phyloP scores from a whole-genome alignment of 2,797 vertebrate species.

The Microctenopoma steveboyesi region DNA sequence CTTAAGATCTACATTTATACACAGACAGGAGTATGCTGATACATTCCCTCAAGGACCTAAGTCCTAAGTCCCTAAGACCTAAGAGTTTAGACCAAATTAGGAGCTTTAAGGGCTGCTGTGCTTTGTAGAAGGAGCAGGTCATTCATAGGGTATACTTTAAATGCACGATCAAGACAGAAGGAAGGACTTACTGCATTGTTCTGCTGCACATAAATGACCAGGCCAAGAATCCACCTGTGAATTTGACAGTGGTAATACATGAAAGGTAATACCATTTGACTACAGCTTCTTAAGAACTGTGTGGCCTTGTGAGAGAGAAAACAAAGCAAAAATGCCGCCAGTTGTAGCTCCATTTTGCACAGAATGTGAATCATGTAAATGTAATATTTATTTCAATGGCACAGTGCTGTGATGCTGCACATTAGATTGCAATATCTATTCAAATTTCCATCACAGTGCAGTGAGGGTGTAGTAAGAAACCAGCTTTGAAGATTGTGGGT shows the following conservation, averaged over 20 bases:
- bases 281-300: background rate
- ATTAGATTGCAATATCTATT: background rate
- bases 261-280: background rate
- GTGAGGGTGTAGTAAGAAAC: background rate
- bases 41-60: no score
- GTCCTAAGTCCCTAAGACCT: no score
- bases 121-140: no score
- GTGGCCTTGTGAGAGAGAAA: background rate
- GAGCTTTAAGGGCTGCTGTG: no score
- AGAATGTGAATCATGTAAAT: no score
- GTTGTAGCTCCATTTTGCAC: no score
- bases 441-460: background rate
- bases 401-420: background rate
- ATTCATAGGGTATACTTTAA: background rate
- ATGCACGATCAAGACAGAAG: background rate
- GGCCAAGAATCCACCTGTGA: conserved; percentile 67
- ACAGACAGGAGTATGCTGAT: no score
- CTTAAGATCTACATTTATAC: no score
- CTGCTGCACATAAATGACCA: conserved; percentile 46
- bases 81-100: no score
- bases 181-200: conserved; percentile 67
- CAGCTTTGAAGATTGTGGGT: background rate
- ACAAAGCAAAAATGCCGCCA: background rate
- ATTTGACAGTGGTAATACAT: conserved; percentile 8
- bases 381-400: no score